Base-by-base conservation (phyloP, 2,797 vertebrate genomes). In the Hirundo rustica region DNA sequence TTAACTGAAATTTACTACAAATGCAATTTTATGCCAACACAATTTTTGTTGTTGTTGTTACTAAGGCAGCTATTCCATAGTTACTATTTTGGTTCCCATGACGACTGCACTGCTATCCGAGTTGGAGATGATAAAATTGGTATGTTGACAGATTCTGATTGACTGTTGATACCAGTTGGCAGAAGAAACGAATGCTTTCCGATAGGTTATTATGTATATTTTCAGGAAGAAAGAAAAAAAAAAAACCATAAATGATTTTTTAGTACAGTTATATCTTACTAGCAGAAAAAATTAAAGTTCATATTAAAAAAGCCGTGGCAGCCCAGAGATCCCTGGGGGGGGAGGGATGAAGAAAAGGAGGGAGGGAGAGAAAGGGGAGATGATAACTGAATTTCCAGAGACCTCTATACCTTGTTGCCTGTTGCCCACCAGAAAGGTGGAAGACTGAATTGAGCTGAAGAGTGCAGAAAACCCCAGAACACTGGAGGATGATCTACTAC, bases 111-210 rank as follows among this genome's bases (percentile, higher is more conserved):
- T 94, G 95, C 91, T 96, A 90, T 88, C 88, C 6, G 1, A 85
- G 84, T 90, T 95, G 93, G 87, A 95, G 81, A 96, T 1, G 92
- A 96, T 92, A 93, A 94, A 96, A 97, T 96, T 96, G 95, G 93
- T 96, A 95, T 95, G 95, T 97, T 97, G 97, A 96, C 97, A 96
- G 96, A 92, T 94, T 96, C 92, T 96, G 96, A 97, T 92, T 97
- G 96, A 97, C 92, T 96, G 96, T 96, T 97, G 97, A 93, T 96
- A 96, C 83, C 7, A 12, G 89, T 25, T 95, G 96, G 96, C 93
- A 96, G 88, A 82, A 97, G 89, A 97, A 93, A 88, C 48, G 55
- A 85, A 94, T 84, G 47, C 44, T 95, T 96, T 92, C 79, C 9
- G 0, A 92, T 87, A 89, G 86, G 74, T 96, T 95, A 96, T 95